Evolutionary conservation across 2,888 invertebrate genomes (phyloP).

Genomic region (Xanthorhoe spadicearia): DNA sequence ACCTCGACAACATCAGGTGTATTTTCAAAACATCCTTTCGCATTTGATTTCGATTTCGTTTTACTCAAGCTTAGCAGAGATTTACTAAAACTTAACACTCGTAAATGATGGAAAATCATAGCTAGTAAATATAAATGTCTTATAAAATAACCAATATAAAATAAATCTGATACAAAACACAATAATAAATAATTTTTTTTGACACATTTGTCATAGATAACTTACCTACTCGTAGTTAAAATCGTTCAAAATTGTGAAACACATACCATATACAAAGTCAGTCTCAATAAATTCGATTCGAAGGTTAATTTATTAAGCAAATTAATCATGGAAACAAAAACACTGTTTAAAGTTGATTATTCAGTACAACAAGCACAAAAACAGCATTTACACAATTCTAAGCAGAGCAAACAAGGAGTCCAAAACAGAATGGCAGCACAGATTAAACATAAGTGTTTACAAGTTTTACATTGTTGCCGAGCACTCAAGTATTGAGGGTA

Average conservation of each 20-base stretch:
- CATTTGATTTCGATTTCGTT: neutral
- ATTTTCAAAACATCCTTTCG: neutral
- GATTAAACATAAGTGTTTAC: conserved; percentile 45
- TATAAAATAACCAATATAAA: conserved; percentile 9
- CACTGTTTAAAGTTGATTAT: neutral
- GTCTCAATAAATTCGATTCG: too few relatives aligned
- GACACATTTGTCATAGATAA: conserved; percentile 1
- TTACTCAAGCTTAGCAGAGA: conserved; percentile 17
- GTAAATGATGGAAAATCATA: conserved; percentile 53
- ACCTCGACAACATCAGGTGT: neutral
- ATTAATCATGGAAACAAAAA: neutral
- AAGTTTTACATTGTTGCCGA: conserved; percentile 45
- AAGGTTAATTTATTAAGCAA: too few relatives aligned
- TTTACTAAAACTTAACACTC: conserved; percentile 48
- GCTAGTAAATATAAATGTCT: conserved; percentile 12
- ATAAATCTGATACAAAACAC: conserved; percentile 12
- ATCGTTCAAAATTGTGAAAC: neutral
- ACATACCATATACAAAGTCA: too few relatives aligned
- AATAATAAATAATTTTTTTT: conserved; percentile 5
- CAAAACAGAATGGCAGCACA: conserved; percentile 54
- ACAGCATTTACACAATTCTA: conserved; percentile 56
- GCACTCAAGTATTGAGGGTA: conserved; percentile 47
- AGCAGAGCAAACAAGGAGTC: conserved; percentile 58
- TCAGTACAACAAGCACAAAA: conserved; percentile 56
- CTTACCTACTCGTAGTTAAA: too few relatives aligned